These are phyloP conservation scores for Lagopus muta DNA, from an alignment of 2,113 vertebrate species.

Conservation along the genomic window DNA sequence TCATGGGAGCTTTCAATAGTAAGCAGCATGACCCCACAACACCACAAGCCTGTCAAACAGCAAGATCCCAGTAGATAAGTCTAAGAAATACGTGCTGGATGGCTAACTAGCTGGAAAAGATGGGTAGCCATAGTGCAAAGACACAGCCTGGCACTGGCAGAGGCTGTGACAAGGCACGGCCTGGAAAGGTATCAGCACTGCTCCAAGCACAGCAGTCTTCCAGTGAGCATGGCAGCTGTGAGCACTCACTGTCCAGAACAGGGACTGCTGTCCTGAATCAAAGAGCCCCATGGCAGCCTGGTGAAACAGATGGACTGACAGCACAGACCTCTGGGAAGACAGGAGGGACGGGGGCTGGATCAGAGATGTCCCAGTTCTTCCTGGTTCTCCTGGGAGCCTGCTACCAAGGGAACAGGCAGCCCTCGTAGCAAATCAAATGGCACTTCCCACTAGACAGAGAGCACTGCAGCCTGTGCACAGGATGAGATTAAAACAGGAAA, in stretches of 20 bases:
- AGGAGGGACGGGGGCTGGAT: neutral
- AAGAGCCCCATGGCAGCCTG: neutral
- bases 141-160: neutral
- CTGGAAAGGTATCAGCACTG: neutral
- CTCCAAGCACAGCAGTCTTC: neutral
- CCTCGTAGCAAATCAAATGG: neutral
- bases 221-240: neutral
- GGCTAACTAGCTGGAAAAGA: neutral
- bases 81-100: neutral
- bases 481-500: neutral
- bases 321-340: neutral
- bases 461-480: rapidly evolving
- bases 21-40: neutral
- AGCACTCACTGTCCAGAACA: neutral
- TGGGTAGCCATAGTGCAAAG: neutral
- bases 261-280: neutral
- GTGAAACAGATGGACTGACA: neutral
- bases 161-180: neutral
- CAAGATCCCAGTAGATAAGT: neutral
- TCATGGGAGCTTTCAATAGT: neutral
- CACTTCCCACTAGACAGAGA: neutral
- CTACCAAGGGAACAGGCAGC: neutral
- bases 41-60: neutral
- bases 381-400: neutral
- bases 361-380: conserved; percentile 17